These are phyloP conservation scores for Halocynthia aurantium DNA, from an alignment of 23 tunicate species.

Conservation along the genomic window DNA sequence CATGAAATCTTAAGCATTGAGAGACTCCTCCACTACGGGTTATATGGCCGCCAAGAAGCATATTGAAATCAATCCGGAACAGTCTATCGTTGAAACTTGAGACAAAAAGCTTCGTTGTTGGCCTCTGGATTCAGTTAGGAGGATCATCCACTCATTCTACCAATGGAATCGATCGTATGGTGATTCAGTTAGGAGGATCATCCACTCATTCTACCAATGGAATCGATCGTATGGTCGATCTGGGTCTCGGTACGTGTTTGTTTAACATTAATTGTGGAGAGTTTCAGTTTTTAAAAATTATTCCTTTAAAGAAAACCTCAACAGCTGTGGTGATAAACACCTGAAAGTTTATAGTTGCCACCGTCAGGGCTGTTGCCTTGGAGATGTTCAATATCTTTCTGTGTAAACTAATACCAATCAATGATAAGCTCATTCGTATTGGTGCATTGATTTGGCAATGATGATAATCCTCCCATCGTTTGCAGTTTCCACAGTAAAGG, in stretches of 20 bases:
- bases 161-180: conserved; percentile 81
- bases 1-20: conserved; percentile 96
- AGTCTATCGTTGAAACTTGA: conserved; percentile 76
- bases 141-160: conserved; percentile 91
- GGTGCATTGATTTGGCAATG: no score
- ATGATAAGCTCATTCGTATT: no score
- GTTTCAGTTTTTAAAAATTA: neutral
- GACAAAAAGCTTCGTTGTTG: conserved; percentile 76
- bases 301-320: neutral
- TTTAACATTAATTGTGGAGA: neutral
- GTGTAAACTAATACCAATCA: no score
- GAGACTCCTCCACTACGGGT: conserved; percentile 95
- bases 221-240: conserved; percentile 94
- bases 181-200: conserved; percentile 94
- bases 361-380: no score
- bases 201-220: conserved; percentile 78
- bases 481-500: conserved; percentile 47
- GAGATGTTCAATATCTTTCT: no score
- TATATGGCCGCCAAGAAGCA: conserved; percentile 99
- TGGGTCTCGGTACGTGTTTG: conserved; percentile 72
- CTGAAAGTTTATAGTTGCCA: no score
- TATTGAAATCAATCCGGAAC: conserved; percentile 92
- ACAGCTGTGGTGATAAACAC: neutral
- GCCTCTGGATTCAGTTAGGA: conserved; percentile 94
- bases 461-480: conserved; percentile 58